Conservation (phyloP, 2,113 vertebrate genomes). For the Gallinago media region DNA sequence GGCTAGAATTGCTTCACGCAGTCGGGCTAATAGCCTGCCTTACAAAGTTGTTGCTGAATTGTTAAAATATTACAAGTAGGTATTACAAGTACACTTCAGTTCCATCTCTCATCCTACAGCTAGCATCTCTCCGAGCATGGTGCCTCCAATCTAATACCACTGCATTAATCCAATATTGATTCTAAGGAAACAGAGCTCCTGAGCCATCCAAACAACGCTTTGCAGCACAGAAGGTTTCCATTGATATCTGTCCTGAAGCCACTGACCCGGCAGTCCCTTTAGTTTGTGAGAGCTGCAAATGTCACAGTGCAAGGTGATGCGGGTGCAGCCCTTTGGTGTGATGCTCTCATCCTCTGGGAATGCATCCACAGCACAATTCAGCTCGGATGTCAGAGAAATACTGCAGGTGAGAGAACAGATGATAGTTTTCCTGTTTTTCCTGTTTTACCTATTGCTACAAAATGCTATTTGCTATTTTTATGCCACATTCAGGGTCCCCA, state of each 20-base stretch:
- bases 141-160: background rate
- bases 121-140: background rate
- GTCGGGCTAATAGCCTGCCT: slow-evolving; percentile 8
- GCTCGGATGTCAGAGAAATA: background rate
- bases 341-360: background rate
- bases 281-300: background rate
- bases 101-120: slow-evolving; percentile 6
- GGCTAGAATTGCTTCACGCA: background rate
- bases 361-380: background rate
- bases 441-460: background rate
- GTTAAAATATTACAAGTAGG: slow-evolving; percentile 48
- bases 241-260: background rate
- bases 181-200: background rate
- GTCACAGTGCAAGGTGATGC: background rate
- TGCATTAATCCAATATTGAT: background rate
- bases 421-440: background rate
- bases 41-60: slow-evolving; percentile 1
- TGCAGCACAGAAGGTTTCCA: background rate
- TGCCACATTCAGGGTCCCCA: background rate
- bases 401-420: background rate
- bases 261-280: background rate
- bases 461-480: background rate
- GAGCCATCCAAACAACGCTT: background rate
- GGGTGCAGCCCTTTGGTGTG: background rate
- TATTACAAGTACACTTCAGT: slow-evolving; percentile 29